Evolutionary conservation across 2,888 invertebrate genomes (phyloP).

Genomic region (Formica aserva): DNA sequence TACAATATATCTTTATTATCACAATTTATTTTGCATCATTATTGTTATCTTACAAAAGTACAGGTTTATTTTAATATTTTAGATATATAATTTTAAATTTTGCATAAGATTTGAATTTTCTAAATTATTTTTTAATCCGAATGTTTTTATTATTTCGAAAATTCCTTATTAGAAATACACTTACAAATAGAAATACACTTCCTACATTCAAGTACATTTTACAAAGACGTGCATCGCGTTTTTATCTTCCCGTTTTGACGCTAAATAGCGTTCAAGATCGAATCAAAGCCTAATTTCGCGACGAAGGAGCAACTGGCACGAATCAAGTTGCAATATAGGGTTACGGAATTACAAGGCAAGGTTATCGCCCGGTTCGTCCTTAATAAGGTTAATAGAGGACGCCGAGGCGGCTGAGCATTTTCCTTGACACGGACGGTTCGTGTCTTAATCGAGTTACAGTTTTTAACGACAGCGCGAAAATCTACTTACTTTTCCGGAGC

Average conservation of each 20-base stretch:
- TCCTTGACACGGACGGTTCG: constrained; percentile 53
- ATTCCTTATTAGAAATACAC: not conserved
- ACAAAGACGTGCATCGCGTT: not conserved
- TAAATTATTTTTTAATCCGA: not conserved
- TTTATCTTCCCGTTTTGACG: constrained; percentile 41
- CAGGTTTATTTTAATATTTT: not conserved
- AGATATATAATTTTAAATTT: not conserved
- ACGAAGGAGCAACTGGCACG: constrained; percentile 41
- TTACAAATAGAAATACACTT: not conserved
- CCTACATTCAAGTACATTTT: not conserved
- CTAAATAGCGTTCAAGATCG: not conserved
- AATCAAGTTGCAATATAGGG: constrained; percentile 64
- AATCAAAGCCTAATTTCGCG: constrained; percentile 47
- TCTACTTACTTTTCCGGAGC: constrained; percentile 12
- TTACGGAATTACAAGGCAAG: constrained; percentile 67
- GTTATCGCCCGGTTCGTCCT: constrained; percentile 47
- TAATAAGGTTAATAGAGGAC: constrained; percentile 63
- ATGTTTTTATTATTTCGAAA: not conserved
- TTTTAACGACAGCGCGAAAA: constrained; percentile 44
- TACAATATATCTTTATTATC: not conserved
- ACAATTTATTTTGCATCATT: not conserved
- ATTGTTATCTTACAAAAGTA: not conserved
- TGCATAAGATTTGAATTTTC: not conserved
- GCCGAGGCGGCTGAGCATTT: constrained; percentile 35
- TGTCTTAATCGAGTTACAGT: constrained; percentile 47